These are phyloP conservation scores for Tragelaphus strepsiceros DNA, from an alignment of 2,113 vertebrate genomes.

Conservation along the genomic window DNA sequence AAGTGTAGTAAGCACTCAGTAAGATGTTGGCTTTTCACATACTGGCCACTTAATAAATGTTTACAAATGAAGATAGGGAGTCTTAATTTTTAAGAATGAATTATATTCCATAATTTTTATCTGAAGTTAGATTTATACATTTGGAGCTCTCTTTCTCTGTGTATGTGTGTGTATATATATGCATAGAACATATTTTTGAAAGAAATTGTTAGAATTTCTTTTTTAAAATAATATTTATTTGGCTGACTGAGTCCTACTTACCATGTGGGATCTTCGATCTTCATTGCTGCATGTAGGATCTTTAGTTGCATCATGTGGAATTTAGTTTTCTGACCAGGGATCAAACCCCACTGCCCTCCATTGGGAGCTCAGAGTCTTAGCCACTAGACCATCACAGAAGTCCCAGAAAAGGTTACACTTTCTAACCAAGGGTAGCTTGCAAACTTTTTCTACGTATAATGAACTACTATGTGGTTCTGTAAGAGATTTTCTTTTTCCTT, in stretches of 20 bases:
- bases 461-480: background rate
- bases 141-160: background rate
- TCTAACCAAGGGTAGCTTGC: background rate
- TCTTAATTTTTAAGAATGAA: slow-evolving; percentile 27
- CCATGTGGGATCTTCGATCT: background rate
- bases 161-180: background rate
- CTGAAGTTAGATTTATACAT: slow-evolving; percentile 27
- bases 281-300: background rate
- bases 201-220: slow-evolving; percentile 12
- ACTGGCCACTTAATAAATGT: slow-evolving; percentile 28
- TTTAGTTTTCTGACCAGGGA: background rate
- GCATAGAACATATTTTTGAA: background rate
- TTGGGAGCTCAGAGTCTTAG: background rate
- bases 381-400: background rate
- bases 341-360: background rate
- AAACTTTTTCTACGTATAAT: background rate
- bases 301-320: background rate
- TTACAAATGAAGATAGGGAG: background rate
- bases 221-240: background rate
- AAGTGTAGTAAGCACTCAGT: background rate
- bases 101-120: slow-evolving; percentile 8
- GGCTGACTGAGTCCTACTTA: background rate
- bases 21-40: background rate
- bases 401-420: background rate
- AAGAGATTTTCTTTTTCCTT: slow-evolving; percentile 25